These are phyloP conservation scores for Pseudorhombus dupliciocellatus DNA, from an alignment of 2,113 vertebrate species.

Conservation along the genomic window DNA sequence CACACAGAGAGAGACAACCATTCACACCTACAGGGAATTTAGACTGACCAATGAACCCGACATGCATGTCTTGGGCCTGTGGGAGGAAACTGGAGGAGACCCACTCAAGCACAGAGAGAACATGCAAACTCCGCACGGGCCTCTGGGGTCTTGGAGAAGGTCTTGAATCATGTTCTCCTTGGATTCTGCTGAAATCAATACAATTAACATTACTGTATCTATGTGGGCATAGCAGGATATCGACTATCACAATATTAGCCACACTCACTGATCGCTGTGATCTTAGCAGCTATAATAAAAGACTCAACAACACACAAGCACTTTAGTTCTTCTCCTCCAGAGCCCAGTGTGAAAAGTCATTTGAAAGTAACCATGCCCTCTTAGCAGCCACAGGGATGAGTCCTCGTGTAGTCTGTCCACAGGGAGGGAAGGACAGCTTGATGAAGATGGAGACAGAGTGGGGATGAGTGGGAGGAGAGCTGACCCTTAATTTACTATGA, in stretches of 20 bases:
- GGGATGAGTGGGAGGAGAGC: slow-evolving; percentile 37
- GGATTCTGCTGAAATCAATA: not conserved
- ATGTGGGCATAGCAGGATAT: not conserved
- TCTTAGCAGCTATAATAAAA: not conserved
- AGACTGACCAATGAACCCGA: too few relatives aligned
- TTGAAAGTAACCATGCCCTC: slow-evolving; percentile 51
- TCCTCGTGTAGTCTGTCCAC: slow-evolving; percentile 35
- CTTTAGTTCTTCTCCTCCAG: not conserved
- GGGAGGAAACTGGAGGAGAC: too few relatives aligned
- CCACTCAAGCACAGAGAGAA: too few relatives aligned
- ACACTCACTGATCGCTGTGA: not conserved
- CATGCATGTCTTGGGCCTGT: too few relatives aligned
- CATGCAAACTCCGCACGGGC: too few relatives aligned
- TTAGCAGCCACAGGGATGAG: slow-evolving; percentile 42
- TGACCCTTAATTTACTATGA: slow-evolving; percentile 31
- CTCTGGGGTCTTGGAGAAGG: too few relatives aligned
- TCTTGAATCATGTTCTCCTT: too few relatives aligned
- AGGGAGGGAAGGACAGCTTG: slow-evolving; percentile 40
- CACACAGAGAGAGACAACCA: too few relatives aligned
- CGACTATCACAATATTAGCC: not conserved
- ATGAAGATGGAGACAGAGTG: slow-evolving; percentile 20
- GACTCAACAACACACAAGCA: too few relatives aligned
- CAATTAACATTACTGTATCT: too few relatives aligned
- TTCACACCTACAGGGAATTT: too few relatives aligned
- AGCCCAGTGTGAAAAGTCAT: slow-evolving; percentile 43